phyloP scores from a whole-genome alignment of 2,113 vertebrate species.

The Dromas ardeola region DNA sequence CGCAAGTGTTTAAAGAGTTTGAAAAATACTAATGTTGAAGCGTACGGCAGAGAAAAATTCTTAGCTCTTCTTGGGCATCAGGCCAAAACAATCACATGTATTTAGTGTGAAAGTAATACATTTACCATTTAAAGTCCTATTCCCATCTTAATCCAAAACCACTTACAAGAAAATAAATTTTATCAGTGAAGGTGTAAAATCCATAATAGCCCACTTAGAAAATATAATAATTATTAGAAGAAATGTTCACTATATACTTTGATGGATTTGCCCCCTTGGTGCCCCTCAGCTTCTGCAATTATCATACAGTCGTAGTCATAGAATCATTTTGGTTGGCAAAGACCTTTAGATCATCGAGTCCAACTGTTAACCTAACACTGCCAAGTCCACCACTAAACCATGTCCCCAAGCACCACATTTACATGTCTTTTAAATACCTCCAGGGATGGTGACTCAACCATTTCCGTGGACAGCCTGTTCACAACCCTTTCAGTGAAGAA shows the following conservation, averaged over 20 bases:
- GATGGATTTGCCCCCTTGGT: not conserved
- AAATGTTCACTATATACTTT: not conserved
- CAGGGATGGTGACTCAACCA: not conserved
- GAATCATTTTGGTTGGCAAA: not conserved
- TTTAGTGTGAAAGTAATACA: not conserved
- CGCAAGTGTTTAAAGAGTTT: not conserved
- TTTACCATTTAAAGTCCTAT: not conserved
- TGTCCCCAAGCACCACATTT: not conserved
- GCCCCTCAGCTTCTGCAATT: not conserved
- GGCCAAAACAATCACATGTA: not conserved
- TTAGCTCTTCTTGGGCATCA: not conserved
- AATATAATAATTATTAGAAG: not conserved
- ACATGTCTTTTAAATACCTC: not conserved
- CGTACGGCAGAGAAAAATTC: not conserved
- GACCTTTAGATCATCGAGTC: not conserved
- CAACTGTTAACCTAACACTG: not conserved
- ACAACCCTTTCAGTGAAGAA: not conserved
- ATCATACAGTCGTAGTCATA: not conserved
- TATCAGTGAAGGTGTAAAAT: not conserved
- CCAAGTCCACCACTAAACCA: not conserved
- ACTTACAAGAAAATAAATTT: conserved; percentile 19
- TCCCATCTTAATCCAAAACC: not conserved
- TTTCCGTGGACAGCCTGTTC: not conserved
- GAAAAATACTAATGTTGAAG: not conserved
- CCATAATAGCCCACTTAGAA: not conserved